Evolutionary conservation across 2,113 vertebrate genomes (phyloP).

Genomic region (Coptodon bakossiorum): DNA sequence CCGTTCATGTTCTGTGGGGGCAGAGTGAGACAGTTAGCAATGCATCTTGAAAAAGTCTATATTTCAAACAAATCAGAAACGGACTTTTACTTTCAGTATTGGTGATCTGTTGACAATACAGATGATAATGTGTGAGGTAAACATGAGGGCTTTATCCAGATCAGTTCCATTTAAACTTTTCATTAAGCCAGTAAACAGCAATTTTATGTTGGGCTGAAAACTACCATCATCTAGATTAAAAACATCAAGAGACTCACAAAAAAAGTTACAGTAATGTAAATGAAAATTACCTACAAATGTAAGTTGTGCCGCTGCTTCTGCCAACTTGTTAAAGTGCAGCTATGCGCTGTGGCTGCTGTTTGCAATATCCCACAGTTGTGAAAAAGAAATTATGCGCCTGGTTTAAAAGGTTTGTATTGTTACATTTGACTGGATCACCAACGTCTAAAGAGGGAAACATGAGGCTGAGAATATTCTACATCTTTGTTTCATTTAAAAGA

Average conservation of each 20-base stretch:
- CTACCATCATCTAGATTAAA: not conserved
- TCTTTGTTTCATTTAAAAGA: not conserved
- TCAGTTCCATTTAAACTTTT: not conserved
- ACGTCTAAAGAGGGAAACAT: accelerated
- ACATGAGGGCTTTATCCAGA: not conserved
- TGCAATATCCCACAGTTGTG: accelerated
- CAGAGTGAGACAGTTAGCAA: not conserved
- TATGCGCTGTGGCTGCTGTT: not conserved
- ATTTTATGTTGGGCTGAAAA: not conserved
- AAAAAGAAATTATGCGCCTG: not conserved
- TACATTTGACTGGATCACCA: not conserved
- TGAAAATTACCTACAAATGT: not conserved
- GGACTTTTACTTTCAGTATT: not conserved
- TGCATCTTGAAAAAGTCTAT: not conserved
- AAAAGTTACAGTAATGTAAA: not conserved
- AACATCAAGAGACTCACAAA: not conserved
- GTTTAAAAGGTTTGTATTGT: not conserved
- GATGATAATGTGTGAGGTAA: not conserved
- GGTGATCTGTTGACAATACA: not conserved
- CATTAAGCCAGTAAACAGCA: accelerated
- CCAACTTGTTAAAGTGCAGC: not conserved
- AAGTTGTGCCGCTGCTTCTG: not conserved
- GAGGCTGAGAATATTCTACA: not conserved
- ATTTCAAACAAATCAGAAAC: accelerated
- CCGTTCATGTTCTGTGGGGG: accelerated